Conservation (phyloP, 2,797 vertebrate genomes). For the Parauchenoglanis ngamensis region DNA sequence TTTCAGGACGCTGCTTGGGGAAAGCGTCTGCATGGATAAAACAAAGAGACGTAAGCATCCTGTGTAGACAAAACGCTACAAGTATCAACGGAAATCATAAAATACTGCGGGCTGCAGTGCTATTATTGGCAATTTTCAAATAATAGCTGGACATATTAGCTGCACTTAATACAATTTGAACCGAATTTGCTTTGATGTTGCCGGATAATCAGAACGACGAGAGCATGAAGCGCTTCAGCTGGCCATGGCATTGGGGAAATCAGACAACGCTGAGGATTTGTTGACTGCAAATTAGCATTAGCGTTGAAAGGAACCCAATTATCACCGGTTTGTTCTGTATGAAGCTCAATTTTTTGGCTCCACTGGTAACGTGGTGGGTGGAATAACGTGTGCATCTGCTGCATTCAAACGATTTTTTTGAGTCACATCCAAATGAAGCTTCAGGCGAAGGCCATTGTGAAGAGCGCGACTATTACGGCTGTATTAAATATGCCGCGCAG, state of each 20-base stretch:
- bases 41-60: neutral
- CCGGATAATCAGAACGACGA: neutral
- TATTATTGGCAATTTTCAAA: neutral
- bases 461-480: neutral
- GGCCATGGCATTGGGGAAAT: neutral
- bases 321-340: neutral
- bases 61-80: neutral
- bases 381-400: slow-evolving; percentile 20
- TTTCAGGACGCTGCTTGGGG: neutral
- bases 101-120: neutral
- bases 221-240: slow-evolving; percentile 1
- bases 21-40: neutral
- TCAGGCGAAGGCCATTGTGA: neutral
- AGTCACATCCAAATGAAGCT: neutral
- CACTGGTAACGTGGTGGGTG: neutral
- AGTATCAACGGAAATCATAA: neutral
- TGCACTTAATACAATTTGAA: neutral
- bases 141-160: neutral
- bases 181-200: neutral
- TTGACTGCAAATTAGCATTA: slow-evolving; percentile 24
- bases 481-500: neutral
- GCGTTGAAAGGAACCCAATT: slow-evolving; percentile 41
- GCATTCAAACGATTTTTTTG: neutral
- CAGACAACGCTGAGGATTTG: neutral
- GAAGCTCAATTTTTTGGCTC: neutral